Conservation (phyloP, 1,140 invertebrate species). For the Papilio polyxenes region DNA sequence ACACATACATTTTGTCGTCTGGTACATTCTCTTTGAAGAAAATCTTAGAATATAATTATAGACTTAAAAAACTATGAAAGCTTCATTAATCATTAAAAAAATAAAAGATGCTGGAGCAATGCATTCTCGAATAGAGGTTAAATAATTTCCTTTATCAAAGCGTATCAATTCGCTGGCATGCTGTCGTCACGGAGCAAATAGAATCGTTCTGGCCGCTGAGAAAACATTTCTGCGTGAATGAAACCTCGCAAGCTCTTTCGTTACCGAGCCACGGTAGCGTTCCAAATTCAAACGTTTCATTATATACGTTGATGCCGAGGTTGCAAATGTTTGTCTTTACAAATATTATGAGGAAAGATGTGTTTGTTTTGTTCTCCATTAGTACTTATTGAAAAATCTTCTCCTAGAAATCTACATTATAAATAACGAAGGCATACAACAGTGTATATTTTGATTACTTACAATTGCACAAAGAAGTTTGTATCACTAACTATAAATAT, state of each 20-base stretch:
- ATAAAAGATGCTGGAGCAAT: constrained; percentile 2
- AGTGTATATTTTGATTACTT: not conserved
- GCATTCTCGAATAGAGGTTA: constrained; percentile 21
- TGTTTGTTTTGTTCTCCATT: not conserved
- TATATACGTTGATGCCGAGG: constrained; percentile 14
- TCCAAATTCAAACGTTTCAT: constrained; percentile 32
- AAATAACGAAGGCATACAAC: not conserved
- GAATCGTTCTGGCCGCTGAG: constrained; percentile 30
- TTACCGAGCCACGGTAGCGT: constrained; percentile 18
- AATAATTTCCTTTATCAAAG: constrained; percentile 28
- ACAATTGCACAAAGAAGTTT: not conserved
- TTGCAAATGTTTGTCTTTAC: constrained; percentile 13
- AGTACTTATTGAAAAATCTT: not conserved
- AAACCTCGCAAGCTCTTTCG: constrained; percentile 30
- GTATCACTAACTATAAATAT: not conserved
- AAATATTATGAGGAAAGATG: not conserved
- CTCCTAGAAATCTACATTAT: not conserved
- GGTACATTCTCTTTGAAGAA: no score
- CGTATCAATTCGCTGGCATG: constrained; percentile 29
- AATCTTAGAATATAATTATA: not conserved
- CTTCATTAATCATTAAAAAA: not conserved
- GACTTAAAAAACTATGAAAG: not conserved
- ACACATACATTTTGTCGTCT: no score
- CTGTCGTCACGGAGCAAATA: constrained; percentile 33
- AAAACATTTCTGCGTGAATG: constrained; percentile 38